These are phyloP conservation scores for Ictalurus punctatus DNA, from an alignment of 2,113 vertebrate species.

Conservation along the genomic window DNA sequence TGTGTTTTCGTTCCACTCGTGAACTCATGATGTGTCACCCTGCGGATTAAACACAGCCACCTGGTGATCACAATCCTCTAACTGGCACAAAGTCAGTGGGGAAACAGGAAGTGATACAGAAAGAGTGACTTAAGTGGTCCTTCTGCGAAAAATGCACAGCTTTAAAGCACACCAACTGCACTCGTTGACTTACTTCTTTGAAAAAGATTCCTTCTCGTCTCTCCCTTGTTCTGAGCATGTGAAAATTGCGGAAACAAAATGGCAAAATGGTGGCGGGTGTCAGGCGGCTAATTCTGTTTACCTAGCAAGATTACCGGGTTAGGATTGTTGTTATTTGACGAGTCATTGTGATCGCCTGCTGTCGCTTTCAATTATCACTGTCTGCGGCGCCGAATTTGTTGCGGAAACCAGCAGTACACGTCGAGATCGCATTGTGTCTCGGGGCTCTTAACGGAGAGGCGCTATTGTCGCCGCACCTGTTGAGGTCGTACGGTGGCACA, in stretches of 20 bases:
- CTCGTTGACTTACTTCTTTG: not conserved
- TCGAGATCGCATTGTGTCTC: slow-evolving; percentile 64
- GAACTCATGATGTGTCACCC: not conserved
- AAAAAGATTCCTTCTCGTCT: not conserved
- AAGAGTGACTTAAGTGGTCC: not conserved
- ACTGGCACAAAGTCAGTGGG: not conserved
- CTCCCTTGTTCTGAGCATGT: not conserved
- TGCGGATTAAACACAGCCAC: not conserved
- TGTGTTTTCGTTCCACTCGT: not conserved
- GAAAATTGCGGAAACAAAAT: slow-evolving; percentile 52
- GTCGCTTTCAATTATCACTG: slow-evolving; percentile 76
- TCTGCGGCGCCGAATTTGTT: slow-evolving; percentile 64
- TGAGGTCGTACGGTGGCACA: not conserved
- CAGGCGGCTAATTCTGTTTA: slow-evolving; percentile 71
- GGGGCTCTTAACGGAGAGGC: slow-evolving; percentile 44
- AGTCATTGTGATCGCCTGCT: slow-evolving; percentile 71
- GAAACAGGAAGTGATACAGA: slow-evolving; percentile 29
- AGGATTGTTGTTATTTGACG: slow-evolving; percentile 71
- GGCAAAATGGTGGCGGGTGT: slow-evolving; percentile 57
- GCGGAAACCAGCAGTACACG: slow-evolving; percentile 56
- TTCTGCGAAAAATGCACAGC: not conserved
- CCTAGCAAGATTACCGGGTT: slow-evolving; percentile 71
- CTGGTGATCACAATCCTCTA: not conserved
- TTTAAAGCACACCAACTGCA: not conserved
- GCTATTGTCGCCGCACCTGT: slow-evolving; percentile 29